Conservation (phyloP, 2,797 vertebrate species). For the Microctenopoma stevenorrisi region DNA sequence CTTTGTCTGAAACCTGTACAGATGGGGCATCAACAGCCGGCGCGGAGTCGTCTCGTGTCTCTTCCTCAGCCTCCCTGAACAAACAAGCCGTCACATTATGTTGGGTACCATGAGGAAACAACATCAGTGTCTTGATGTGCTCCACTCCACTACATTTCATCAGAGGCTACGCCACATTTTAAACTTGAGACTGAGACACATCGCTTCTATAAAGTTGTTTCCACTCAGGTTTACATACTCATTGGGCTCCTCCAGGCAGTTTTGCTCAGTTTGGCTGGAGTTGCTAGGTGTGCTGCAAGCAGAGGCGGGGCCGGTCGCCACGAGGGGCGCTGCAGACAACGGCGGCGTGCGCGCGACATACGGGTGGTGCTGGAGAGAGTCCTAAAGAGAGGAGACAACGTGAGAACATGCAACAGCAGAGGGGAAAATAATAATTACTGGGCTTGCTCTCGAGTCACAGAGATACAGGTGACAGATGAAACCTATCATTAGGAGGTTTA, state of each 20-base stretch:
- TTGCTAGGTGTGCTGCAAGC: slow-evolving; percentile 31
- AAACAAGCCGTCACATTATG: slow-evolving; percentile 32
- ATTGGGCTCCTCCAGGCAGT: slow-evolving; percentile 53
- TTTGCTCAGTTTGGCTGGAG: slow-evolving; percentile 60
- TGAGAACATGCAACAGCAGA: background rate
- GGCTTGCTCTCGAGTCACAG: background rate
- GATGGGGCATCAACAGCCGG: slow-evolving; percentile 6
- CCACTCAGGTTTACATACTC: slow-evolving; percentile 25
- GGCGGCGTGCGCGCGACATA: slow-evolving; percentile 77
- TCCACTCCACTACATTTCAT: background rate
- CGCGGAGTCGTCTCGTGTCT: slow-evolving; percentile 29
- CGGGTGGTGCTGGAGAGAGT: slow-evolving; percentile 75
- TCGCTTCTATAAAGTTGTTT: background rate
- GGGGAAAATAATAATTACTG: slow-evolving; percentile 29
- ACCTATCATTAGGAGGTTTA: slow-evolving; percentile 48
- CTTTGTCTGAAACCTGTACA: slow-evolving; percentile 40
- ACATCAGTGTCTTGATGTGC: slow-evolving; percentile 1
- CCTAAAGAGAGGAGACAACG: slow-evolving; percentile 14
- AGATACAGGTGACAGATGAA: background rate
- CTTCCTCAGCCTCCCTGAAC: slow-evolving; percentile 55
- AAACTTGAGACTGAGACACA: background rate
- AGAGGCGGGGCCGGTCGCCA: slow-evolving; percentile 68
- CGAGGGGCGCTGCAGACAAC: slow-evolving; percentile 53
- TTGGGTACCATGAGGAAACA: background rate
- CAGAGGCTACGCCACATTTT: slow-evolving; percentile 16